Conservation (phyloP, 2,113 vertebrate species). For the Ahaetulla prasina region DNA sequence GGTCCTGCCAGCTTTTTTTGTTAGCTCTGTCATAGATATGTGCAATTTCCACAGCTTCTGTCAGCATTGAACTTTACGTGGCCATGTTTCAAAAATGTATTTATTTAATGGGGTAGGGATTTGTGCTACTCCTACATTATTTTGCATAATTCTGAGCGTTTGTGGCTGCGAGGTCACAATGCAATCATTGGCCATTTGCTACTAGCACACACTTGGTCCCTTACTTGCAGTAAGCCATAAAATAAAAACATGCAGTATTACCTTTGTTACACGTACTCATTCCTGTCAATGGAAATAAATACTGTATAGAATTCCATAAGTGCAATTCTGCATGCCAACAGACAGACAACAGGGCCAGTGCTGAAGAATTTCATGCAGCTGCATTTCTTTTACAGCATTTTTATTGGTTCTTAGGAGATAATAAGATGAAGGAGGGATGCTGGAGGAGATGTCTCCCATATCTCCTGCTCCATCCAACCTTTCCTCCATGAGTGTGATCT, state of each 20-base stretch:
- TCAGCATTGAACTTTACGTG: not conserved
- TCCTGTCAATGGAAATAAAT: not conserved
- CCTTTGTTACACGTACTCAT: not conserved
- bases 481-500: not conserved
- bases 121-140: not conserved
- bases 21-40: not conserved
- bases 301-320: not conserved
- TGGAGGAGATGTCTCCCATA: not conserved
- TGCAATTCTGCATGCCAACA: not conserved
- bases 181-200: not conserved
- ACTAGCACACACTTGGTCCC: not conserved
- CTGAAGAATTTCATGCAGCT: not conserved
- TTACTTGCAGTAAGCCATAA: not conserved
- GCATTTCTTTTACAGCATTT: not conserved
- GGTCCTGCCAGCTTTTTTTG: not conserved
- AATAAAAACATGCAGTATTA: not conserved
- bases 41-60: not conserved
- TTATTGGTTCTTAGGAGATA: not conserved
- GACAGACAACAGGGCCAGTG: not conserved
- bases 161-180: not conserved
- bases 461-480: not conserved
- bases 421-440: not conserved
- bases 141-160: not conserved
- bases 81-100: not conserved
- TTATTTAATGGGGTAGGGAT: not conserved